Conservation (phyloP, 1,140 invertebrate genomes). For the Cotesia glomerata region DNA sequence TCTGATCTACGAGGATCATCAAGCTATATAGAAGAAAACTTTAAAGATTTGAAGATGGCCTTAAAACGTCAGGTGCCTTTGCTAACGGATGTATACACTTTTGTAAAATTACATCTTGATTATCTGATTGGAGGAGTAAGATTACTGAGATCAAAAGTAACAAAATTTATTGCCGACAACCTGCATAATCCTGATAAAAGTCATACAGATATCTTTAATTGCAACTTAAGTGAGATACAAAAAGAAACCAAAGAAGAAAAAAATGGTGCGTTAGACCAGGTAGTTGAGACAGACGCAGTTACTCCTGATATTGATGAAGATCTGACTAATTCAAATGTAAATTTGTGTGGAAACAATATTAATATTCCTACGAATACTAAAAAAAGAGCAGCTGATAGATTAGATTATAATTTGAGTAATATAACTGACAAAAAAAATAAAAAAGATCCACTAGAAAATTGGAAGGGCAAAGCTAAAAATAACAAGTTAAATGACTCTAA, state of each 20-base stretch:
- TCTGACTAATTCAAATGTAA: background rate
- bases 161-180: background rate
- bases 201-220: background rate
- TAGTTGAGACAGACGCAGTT: background rate
- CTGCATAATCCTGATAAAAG: background rate
- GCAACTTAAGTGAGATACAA: background rate
- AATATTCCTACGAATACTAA: background rate
- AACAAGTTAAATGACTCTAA: background rate
- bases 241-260: background rate
- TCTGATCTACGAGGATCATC: background rate
- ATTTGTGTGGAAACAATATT: background rate
- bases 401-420: background rate
- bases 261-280: background rate
- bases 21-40: background rate
- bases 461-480: background rate
- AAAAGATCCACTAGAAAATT: background rate
- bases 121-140: background rate
- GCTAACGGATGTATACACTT: background rate
- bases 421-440: slow-evolving; percentile 2
- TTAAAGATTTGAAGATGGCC: background rate
- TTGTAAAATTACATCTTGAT: slow-evolving; percentile 2
- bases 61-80: background rate
- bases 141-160: background rate
- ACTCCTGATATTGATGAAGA: background rate
- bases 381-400: background rate